Base-by-base conservation (phyloP, 2,888 invertebrate species). In the Ennomos quercinarius region DNA sequence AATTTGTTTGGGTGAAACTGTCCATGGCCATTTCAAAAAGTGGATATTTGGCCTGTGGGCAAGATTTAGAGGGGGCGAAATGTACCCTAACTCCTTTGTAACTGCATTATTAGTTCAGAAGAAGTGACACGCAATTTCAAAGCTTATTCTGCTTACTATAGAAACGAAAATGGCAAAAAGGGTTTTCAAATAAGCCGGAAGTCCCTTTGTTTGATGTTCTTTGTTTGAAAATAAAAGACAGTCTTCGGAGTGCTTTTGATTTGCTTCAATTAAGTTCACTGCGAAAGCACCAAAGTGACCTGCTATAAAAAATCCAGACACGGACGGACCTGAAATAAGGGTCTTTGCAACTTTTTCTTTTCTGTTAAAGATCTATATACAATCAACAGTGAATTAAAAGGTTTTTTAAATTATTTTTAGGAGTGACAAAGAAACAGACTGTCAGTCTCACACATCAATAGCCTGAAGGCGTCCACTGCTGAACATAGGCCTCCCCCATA, bases 191-290 rank as follows among this genome's bases (percentile, higher is more conserved):
- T 38, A 44, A 61, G 63, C 55, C 44, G 57, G 53, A 60, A 61
- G 64, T 61, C 46, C 56, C 56, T 53, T 71, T 71, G 64, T 74
- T 67, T 65, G 57, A 65, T 67, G 62, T 65, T 64, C 61, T 56
- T 66, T 61, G 64, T 68, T 63, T 61, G 50, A 62, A 66, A 63
- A 62, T 64, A 57, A 56, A 67, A 68, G 63, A 67, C 62, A 56
- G 44, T 51, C 52, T 36, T 45, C 48, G 40, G 52, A 53, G 53
- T 62, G 54, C 63, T 58, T 59, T 58, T 62, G 63, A 63, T 63
- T 63, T 55, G 50, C 55, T 42, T 52, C 51, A 58, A 55, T 63
- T 47, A 56, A 52, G 63, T 58, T 55, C 55, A 54, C 54, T 48
- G 45, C 38, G 27, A 48, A 39, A 41, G 46, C 55, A 46, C 53